A percentile compares a stretch with the other conserved stretches of the same genome.
Conservation (phyloP, 2,797 vertebrate species). For the Poliocrania exsul region DNA sequence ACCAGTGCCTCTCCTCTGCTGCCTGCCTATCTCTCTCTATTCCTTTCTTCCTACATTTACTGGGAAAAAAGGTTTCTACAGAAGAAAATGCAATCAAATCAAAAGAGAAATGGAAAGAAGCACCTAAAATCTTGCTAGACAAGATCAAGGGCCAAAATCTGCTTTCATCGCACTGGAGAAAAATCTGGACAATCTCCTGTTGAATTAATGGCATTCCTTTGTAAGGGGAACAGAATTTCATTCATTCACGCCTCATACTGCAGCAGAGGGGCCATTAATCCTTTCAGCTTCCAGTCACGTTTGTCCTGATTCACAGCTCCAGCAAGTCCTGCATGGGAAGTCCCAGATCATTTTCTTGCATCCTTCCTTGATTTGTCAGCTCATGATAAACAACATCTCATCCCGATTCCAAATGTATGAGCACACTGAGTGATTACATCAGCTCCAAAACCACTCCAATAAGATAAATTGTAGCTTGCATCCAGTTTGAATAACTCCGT, state of each 20-base stretch:
- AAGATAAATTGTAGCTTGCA: constrained; percentile 8
- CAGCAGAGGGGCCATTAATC: constrained; percentile 55
- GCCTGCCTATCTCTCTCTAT: background rate
- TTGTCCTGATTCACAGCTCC: background rate
- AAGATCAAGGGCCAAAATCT: constrained; percentile 49
- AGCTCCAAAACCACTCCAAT: background rate
- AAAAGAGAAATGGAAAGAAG: constrained; percentile 23
- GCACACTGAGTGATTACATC: constrained; percentile 58
- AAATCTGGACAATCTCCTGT: constrained; percentile 47
- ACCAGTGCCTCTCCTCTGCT: accelerated
- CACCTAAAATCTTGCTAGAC: background rate
- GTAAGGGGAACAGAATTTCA: constrained; percentile 55
- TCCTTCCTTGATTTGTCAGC: constrained; percentile 63
- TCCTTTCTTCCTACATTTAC: background rate
- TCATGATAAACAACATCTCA: constrained; percentile 39
- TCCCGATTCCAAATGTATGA: background rate
- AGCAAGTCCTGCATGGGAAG: constrained; percentile 48
- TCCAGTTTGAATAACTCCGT: background rate
- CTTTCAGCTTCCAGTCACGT: constrained; percentile 49
- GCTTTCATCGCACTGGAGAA: constrained; percentile 34
- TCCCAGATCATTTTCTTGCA: constrained; percentile 37
- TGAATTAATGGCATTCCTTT: constrained; percentile 57
- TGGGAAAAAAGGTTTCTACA: background rate
- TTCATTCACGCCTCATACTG: constrained; percentile 40
- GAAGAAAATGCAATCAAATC: background rate